A percentile compares a stretch with the other conserved stretches of the same genome.
phyloP scores from a whole-genome alignment of 1,140 invertebrate species.

The Calycopis cecrops region DNA sequence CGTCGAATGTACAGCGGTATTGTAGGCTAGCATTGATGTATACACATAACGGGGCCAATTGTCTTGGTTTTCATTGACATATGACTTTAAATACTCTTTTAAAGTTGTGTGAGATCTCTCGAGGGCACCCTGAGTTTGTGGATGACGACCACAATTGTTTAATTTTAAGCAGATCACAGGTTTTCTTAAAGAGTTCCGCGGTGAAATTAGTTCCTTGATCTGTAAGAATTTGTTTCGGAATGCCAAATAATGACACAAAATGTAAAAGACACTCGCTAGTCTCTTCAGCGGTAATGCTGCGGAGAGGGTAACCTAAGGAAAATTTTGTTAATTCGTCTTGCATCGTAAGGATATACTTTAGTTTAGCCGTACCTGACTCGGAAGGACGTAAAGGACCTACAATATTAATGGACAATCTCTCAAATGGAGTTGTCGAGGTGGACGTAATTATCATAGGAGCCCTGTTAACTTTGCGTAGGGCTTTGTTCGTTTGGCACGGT shows the following conservation, averaged over 20 bases:
- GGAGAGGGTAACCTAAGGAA: conserved; percentile 16
- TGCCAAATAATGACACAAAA: conserved; percentile 19
- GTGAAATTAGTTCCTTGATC: conserved; percentile 20
- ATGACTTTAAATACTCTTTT: too few species aligned
- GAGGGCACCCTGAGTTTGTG: too few species aligned
- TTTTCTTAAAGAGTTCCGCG: conserved; percentile 17
- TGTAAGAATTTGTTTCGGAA: conserved; percentile 18
- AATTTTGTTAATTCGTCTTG: conserved; percentile 25
- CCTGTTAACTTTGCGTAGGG: conserved; percentile 23
- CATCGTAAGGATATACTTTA: conserved; percentile 24
- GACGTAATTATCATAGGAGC: conserved; percentile 27
- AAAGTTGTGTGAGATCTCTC: too few species aligned
- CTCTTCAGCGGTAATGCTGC: conserved; percentile 16
- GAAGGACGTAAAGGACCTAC: conserved; percentile 18
- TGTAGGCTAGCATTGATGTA: conserved; percentile 34
- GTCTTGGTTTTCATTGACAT: too few species aligned
- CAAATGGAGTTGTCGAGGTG: conserved; percentile 22
- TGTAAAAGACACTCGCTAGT: conserved; percentile 17
- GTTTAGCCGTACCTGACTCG: conserved; percentile 14
- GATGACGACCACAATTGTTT: conserved; percentile 21
- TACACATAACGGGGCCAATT: conserved; percentile 30
- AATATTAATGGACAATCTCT: conserved; percentile 22
- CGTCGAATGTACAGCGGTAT: conserved; percentile 34
- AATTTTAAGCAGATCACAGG: conserved; percentile 18
- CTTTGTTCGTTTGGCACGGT: too few species aligned